Conservation (phyloP, 2,888 invertebrate species). For the Chorisops tibialis region DNA sequence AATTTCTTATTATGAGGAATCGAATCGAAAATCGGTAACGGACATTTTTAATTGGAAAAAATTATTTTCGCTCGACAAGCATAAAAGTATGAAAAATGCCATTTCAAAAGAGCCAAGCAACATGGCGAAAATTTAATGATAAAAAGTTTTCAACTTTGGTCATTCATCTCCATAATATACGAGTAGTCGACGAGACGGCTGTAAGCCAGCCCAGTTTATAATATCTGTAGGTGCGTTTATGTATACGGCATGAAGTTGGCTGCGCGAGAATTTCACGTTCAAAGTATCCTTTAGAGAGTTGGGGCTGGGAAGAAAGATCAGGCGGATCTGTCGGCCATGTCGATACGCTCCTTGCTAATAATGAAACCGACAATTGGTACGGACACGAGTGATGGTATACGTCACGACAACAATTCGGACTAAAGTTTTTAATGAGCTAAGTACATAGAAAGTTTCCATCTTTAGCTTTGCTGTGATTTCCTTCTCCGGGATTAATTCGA, state of each 20-base stretch:
- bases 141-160: not conserved
- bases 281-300: no score
- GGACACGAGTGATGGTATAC: not conserved
- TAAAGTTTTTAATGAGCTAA: constrained; percentile 17
- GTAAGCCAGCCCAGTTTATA: not conserved
- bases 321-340: no score
- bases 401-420: constrained; percentile 4
- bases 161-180: not conserved
- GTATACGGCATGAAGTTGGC: no score
- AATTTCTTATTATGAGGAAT: no score
- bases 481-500: not conserved
- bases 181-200: not conserved
- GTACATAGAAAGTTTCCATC: constrained; percentile 10
- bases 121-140: not conserved
- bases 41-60: no score
- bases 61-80: no score
- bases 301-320: no score
- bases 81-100: no score
- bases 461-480: constrained; percentile 1
- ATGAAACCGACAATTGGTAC: not conserved
- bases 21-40: no score
- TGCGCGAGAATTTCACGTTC: no score
- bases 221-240: no score
- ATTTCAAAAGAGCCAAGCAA: no score
- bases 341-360: not conserved